Evolutionary conservation across 2,797 vertebrate genomes (phyloP), one percentile per base, ranked within the genome.

Genomic region (Enteromius paludinosus): DNA sequence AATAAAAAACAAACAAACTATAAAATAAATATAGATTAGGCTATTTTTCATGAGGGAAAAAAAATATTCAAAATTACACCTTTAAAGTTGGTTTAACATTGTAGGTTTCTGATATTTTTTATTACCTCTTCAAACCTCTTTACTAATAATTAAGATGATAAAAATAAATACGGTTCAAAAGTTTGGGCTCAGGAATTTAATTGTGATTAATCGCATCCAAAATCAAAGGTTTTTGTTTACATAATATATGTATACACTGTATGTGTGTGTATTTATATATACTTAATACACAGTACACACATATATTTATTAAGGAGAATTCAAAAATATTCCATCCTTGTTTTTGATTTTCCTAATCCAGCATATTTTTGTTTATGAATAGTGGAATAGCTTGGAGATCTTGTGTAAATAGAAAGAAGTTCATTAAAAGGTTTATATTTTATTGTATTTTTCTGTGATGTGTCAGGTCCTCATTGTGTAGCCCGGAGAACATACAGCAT

Each of bases 401-500:
- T 12, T 23, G 2, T 45, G 23, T 20, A 61, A 76, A 45, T 30
- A 76, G 7, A 76, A 17, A 76, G 6, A 28, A 2, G 8, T 61
- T 59, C 25, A 72, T 33, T 72, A 43, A 12, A 12, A 35, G 10
- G 6, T 56, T 23, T 38, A 41, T 23, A 20, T 43, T 10, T 41
- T 2, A 41, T 41, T 41, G 9, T 9, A 41, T 10, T 41, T 41
- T 25, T 28, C 0, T 70, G 18, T 74, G 6, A n/a, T 74, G 82
- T 79, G 79, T 23, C 61, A 96, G 95, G 95, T 77, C 92, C 93
- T 33, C 92, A 92, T 73, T 94, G 94, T 89, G 90, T 95, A 62
- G 90, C 94, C 35, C 91, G 92, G 64, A 95, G 88, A 85, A 90
- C 91, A 74, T 96, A 95, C 88, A 92, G 89, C 83, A 93, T 96